These are phyloP conservation scores for Lissonota sp. DNA, from an alignment of 2,888 invertebrate genomes.

Conservation along the genomic window DNA sequence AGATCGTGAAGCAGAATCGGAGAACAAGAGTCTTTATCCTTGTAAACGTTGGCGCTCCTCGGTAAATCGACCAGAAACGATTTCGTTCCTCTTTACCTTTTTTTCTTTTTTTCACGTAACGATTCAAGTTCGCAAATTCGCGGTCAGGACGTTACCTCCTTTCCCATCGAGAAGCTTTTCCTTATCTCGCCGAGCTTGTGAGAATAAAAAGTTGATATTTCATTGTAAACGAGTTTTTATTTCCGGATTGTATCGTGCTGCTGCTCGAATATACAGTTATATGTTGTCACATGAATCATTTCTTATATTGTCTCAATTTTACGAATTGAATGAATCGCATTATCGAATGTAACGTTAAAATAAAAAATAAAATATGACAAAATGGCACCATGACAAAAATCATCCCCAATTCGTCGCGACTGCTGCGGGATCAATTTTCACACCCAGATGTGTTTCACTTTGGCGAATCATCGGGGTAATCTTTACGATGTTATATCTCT, in stretches of 20 bases:
- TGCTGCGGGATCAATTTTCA: constrained; percentile 8
- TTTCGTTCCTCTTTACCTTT: constrained; percentile 20
- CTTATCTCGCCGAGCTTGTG: too few relatives aligned
- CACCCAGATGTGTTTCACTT: neutral
- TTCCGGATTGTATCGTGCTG: too few relatives aligned
- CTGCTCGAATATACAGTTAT: too few relatives aligned
- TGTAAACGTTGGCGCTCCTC: constrained; percentile 39
- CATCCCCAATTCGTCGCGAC: constrained; percentile 7
- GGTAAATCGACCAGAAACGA: constrained; percentile 49
- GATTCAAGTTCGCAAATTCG: constrained; percentile 27
- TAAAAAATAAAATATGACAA: neutral
- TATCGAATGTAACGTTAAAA: too few relatives aligned
- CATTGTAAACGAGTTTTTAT: too few relatives aligned
- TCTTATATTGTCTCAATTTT: too few relatives aligned
- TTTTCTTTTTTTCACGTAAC: neutral
- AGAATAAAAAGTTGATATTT: too few relatives aligned
- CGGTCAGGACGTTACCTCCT: constrained; percentile 9
- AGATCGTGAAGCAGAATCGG: constrained; percentile 13
- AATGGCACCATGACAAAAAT: constrained; percentile 8
- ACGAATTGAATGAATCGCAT: too few relatives aligned
- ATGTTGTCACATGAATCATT: too few relatives aligned
- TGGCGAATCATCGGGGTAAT: neutral
- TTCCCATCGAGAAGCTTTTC: neutral
- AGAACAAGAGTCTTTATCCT: constrained; percentile 46
- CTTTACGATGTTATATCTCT: constrained; percentile 6